Conservation (phyloP, 2,888 invertebrate species). For the Orthonychiurus folsomi region DNA sequence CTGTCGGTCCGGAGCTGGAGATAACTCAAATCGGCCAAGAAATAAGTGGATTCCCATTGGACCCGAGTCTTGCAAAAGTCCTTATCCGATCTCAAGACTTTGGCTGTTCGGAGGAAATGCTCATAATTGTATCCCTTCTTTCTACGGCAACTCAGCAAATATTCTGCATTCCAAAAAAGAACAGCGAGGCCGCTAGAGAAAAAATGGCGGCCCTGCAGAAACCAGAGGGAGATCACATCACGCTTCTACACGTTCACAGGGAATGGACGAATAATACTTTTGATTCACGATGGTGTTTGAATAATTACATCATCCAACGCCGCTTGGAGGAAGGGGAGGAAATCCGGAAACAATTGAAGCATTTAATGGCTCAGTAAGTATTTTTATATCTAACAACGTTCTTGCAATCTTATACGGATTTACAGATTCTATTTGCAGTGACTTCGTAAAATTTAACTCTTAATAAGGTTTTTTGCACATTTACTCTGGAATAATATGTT, state of each 20-base stretch:
- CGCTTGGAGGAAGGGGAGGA: constrained; percentile 12
- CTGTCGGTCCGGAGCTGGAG: constrained; percentile 85
- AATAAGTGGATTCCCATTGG: constrained; percentile 98
- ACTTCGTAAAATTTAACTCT: no score
- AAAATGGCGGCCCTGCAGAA: constrained; percentile 6
- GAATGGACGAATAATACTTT: constrained; percentile 9
- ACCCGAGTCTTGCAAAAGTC: constrained; percentile 96
- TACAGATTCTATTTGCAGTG: background rate
- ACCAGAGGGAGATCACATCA: constrained; percentile 14
- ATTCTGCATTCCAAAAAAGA: constrained; percentile 11
- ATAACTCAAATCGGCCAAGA: constrained; percentile 69
- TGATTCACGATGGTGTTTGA: constrained; percentile 9
- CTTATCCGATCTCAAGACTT: constrained; percentile 96
- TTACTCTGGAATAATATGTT: no score
- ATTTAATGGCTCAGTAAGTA: background rate
- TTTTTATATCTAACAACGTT: constrained; percentile 5
- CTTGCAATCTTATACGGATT: no score
- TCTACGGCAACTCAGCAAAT: constrained; percentile 47
- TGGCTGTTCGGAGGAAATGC: constrained; percentile 93
- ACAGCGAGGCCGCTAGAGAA: constrained; percentile 5
- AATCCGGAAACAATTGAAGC: constrained; percentile 11
- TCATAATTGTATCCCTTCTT: constrained; percentile 97
- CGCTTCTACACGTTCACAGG: constrained; percentile 12
- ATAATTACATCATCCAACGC: constrained; percentile 11
- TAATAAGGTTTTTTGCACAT: no score